Evolutionary conservation across 2,797 vertebrate genomes (phyloP).

Genomic region (Chiloscyllium punctatum): DNA sequence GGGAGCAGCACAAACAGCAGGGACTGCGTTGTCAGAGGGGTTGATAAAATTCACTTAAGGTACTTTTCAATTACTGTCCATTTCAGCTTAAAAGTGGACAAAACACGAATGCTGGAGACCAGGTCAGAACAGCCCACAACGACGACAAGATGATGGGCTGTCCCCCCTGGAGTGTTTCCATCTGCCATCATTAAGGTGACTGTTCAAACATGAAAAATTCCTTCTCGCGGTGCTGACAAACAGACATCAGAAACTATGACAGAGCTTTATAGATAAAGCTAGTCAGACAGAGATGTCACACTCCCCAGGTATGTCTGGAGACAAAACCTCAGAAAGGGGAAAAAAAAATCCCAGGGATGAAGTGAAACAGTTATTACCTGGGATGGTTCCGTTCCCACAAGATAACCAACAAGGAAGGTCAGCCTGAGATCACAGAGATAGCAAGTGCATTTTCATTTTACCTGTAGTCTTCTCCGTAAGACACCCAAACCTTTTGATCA

Average conservation of each 20-base stretch:
- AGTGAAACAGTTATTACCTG: slow-evolving; percentile 50
- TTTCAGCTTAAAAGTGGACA: slow-evolving; percentile 71
- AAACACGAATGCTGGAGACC: slow-evolving; percentile 64
- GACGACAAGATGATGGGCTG: slow-evolving; percentile 77
- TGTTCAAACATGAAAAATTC: slow-evolving; percentile 85
- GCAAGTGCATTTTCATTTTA: slow-evolving; percentile 44
- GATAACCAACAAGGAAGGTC: slow-evolving; percentile 41
- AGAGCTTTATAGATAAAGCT: slow-evolving; percentile 68
- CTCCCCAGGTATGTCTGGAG: slow-evolving; percentile 51
- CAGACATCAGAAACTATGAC: slow-evolving; percentile 75
- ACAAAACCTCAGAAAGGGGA: slow-evolving; percentile 51
- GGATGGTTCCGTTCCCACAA: slow-evolving; percentile 46
- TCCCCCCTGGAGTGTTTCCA: slow-evolving; percentile 73
- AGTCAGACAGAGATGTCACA: slow-evolving; percentile 59
- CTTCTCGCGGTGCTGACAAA: slow-evolving; percentile 75
- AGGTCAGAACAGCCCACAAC: slow-evolving; percentile 73
- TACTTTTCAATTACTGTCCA: slow-evolving; percentile 78
- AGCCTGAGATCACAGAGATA: slow-evolving; percentile 44
- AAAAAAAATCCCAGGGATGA: slow-evolving; percentile 57
- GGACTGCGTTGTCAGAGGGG: slow-evolving; percentile 53
- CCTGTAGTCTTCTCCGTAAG: slow-evolving; percentile 50
- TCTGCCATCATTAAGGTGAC: slow-evolving; percentile 89
- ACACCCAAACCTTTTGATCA: slow-evolving; percentile 49
- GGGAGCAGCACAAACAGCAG: slow-evolving; percentile 58
- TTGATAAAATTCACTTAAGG: slow-evolving; percentile 70